These are phyloP conservation scores for Chiloscyllium plagiosum DNA, from an alignment of 2,113 vertebrate genomes.

Conservation along the genomic window DNA sequence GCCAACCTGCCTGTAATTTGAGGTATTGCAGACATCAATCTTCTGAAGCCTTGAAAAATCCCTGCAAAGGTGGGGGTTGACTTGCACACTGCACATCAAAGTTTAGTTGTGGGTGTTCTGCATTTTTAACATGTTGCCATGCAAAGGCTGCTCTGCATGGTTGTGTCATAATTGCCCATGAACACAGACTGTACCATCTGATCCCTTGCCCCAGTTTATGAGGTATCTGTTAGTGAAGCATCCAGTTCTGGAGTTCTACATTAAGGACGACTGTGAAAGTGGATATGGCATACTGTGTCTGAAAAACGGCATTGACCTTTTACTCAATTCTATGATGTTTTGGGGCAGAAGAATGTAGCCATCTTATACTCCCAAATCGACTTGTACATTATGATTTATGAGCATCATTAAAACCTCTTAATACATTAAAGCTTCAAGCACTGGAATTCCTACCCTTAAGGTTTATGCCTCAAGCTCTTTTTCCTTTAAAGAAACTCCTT, in stretches of 20 bases:
- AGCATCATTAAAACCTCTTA: not conserved
- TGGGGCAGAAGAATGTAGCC: too few species aligned
- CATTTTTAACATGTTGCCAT: not conserved
- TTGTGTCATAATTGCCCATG: not conserved
- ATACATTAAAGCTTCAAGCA: not conserved
- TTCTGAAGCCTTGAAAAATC: not conserved
- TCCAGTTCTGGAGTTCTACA: not conserved
- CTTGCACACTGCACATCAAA: not conserved
- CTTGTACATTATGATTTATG: too few species aligned
- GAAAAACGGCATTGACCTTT: too few species aligned
- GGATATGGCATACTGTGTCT: too few species aligned
- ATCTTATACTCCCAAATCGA: too few species aligned
- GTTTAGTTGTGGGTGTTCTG: not conserved
- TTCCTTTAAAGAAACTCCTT: not conserved
- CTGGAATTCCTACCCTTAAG: not conserved
- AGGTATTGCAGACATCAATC: not conserved
- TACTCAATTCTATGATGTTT: too few species aligned
- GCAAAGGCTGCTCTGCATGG: not conserved
- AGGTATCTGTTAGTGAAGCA: not conserved
- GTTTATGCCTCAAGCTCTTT: not conserved
- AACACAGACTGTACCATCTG: not conserved
- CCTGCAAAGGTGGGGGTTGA: not conserved
- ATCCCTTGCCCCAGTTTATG: not conserved
- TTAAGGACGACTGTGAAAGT: not conserved
- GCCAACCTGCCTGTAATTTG: not conserved